Evolutionary conservation across 2,888 invertebrate species (phyloP).

Genomic region (Nemotelus pantherinus): DNA sequence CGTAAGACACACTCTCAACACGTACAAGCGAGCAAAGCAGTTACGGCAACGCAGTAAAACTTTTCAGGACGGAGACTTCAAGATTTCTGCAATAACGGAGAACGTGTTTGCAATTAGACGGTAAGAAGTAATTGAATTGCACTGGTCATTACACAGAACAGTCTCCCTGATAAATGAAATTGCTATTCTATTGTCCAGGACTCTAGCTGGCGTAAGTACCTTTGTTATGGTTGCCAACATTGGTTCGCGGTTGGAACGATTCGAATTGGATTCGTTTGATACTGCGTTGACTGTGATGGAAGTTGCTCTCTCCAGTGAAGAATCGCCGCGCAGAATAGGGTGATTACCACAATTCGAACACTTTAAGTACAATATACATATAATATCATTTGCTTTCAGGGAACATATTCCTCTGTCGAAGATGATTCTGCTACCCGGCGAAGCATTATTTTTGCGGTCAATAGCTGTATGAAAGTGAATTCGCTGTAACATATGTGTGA

Average conservation of each 20-base stretch:
- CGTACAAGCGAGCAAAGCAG: conserved; percentile 67
- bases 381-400: conserved; percentile 9
- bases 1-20: conserved; percentile 67
- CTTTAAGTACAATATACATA: neutral
- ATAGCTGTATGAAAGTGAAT: neutral
- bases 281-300: neutral
- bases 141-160: neutral
- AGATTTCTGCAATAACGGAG: conserved; percentile 18
- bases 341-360: neutral
- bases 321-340: conserved; percentile 24
- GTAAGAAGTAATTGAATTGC: conserved; percentile 20
- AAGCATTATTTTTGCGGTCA: conserved; percentile 18
- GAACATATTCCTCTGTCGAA: neutral
- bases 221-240: conserved; percentile 27
- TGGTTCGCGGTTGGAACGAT: conserved; percentile 11
- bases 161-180: neutral
- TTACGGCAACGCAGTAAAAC: conserved; percentile 63
- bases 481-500: too few species aligned
- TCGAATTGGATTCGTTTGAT: conserved; percentile 20
- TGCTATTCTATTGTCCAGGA: neutral
- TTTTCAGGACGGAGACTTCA: conserved; percentile 41
- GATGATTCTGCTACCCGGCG: conserved; percentile 20
- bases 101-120: conserved; percentile 29
- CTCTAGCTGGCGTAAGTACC: conserved; percentile 15
- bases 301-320: conserved; percentile 20